Percentiles rank a stretch among this genome's conserved stretches.
These are phyloP conservation scores for Bombus waltoni DNA, from an alignment of 1,140 invertebrate genomes.

Conservation along the genomic window DNA sequence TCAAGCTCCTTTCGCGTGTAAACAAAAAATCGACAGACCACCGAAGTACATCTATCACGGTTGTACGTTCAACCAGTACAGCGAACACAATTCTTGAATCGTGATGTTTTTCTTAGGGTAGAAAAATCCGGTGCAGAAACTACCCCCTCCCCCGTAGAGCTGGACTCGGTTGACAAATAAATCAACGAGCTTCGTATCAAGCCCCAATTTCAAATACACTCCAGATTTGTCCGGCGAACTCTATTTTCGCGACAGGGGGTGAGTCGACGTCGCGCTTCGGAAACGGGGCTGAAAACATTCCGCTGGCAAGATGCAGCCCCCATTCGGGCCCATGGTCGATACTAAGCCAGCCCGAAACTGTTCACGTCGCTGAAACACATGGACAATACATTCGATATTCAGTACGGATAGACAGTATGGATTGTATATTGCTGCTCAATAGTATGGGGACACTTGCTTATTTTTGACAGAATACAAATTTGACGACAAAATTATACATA, in stretches of 20 bases:
- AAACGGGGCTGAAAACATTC: conserved; percentile 32
- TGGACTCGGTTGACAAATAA: conserved; percentile 4
- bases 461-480: too few relatives aligned
- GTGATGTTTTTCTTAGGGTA: neutral
- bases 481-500: too few relatives aligned
- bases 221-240: conserved; percentile 14
- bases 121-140: neutral
- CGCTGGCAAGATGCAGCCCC: conserved; percentile 14
- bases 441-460: too few relatives aligned
- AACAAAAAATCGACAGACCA: neutral
- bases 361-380: neutral
- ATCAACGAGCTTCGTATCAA: conserved; percentile 30
- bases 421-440: too few relatives aligned
- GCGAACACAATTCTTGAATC: neutral
- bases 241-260: neutral
- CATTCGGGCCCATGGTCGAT: conserved; percentile 30
- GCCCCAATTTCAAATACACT: conserved; percentile 29
- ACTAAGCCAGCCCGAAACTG: neutral
- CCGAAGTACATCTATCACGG: neutral
- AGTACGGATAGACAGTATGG: too few relatives aligned
- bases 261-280: conserved; percentile 2
- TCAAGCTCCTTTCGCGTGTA: neutral
- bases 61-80: neutral
- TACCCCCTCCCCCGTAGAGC: neutral
- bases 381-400: too few relatives aligned